Evolutionary conservation across 1,140 invertebrate genomes (phyloP).

Genomic region (Dermatophagoides farinae): DNA sequence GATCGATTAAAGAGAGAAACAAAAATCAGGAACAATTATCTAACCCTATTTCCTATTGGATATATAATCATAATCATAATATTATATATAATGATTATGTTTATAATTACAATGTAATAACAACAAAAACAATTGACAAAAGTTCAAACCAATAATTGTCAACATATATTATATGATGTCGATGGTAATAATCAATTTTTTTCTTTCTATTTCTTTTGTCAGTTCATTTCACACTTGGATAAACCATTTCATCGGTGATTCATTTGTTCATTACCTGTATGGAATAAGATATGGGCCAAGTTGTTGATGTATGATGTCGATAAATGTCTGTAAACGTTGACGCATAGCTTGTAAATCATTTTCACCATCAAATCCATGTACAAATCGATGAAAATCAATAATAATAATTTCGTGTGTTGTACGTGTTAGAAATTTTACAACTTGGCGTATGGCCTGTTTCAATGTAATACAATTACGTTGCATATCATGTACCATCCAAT

Average conservation of each 20-base stretch:
- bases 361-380: conserved; percentile 21
- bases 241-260: background rate
- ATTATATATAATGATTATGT: too few species aligned
- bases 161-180: background rate
- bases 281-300: conserved; percentile 27
- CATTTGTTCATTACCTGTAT: conserved; percentile 23
- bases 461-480: conserved; percentile 21
- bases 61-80: background rate
- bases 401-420: conserved; percentile 24
- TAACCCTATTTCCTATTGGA: background rate
- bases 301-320: conserved; percentile 20
- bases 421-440: conserved; percentile 21
- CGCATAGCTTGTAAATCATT: conserved; percentile 24
- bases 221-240: background rate
- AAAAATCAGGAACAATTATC: background rate
- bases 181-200: background rate
- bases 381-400: conserved; percentile 25
- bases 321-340: conserved; percentile 30
- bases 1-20: background rate
- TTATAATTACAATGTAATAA: too few species aligned
- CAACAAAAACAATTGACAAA: background rate
- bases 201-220: background rate
- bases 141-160: background rate
- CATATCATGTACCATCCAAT: conserved; percentile 24
- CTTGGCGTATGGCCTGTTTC: conserved; percentile 19